These are phyloP conservation scores for Hypomecis atomaria DNA, from an alignment of 2,888 invertebrate species.

Conservation along the genomic window DNA sequence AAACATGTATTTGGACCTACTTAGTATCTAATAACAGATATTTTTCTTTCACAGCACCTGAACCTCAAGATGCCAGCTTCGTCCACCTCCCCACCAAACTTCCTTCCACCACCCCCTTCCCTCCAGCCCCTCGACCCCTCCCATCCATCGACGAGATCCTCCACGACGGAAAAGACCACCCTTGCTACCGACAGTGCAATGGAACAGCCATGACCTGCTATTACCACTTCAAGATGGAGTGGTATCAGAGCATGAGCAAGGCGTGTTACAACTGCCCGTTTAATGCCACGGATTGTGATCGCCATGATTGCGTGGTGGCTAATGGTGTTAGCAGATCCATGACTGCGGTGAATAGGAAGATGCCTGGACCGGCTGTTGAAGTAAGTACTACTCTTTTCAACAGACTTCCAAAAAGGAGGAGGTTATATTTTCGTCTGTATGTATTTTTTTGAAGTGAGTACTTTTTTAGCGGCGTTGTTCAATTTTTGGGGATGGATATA, in stretches of 20 bases:
- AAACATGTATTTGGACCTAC: too few species aligned
- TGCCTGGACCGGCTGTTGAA: conserved; percentile 92
- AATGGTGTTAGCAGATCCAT: conserved; percentile 33
- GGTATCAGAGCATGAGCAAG: conserved; percentile 40
- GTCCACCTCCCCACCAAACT: neutral
- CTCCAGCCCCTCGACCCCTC: neutral
- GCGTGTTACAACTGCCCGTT: conserved; percentile 91
- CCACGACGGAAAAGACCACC: conserved; percentile 35
- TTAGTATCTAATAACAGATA: too few species aligned
- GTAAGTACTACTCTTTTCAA: too few species aligned
- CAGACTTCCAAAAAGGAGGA: too few species aligned
- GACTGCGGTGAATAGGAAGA: conserved; percentile 89
- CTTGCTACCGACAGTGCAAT: conserved; percentile 33
- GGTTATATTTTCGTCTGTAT: too few species aligned
- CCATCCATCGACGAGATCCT: conserved; percentile 8
- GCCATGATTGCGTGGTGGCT: conserved; percentile 35
- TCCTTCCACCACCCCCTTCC: neutral
- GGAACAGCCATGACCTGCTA: conserved; percentile 28
- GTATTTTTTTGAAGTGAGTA: too few species aligned
- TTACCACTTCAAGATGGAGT: conserved; percentile 36
- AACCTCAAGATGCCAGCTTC: conserved; percentile 3
- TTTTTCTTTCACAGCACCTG: too few species aligned
- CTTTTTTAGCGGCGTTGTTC: too few species aligned
- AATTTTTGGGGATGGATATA: too few species aligned
- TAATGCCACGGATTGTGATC: conserved; percentile 82